Evolutionary conservation across 2,113 vertebrate genomes (phyloP).

Genomic region (Carassius gibelio): DNA sequence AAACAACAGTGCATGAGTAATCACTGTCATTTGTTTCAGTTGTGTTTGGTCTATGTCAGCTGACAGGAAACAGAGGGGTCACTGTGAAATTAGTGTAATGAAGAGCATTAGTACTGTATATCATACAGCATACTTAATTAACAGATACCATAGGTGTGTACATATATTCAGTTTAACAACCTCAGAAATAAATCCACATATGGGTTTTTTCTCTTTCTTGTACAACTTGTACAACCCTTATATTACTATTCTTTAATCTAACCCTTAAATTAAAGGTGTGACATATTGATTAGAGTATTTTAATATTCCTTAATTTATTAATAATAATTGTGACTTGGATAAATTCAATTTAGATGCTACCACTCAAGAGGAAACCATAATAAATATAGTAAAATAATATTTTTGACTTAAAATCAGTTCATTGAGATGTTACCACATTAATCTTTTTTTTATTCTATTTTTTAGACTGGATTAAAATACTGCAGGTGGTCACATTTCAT

Average conservation of each 20-base stretch:
- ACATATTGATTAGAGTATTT: not conserved
- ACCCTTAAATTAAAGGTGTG: not conserved
- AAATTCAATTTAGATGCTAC: no score
- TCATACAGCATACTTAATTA: conserved; percentile 1
- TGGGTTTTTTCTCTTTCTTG: no score
- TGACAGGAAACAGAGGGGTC: conserved; percentile 44
- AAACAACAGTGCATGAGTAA: conserved; percentile 43
- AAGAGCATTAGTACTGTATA: conserved; percentile 51
- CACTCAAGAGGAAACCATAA: no score
- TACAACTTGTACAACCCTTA: no score
- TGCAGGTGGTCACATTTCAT: no score
- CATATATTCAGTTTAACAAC: conserved; percentile 25
- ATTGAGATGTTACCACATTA: no score
- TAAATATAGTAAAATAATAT: no score
- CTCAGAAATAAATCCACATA: not conserved
- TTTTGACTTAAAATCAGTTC: no score
- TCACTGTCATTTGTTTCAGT: conserved; percentile 33
- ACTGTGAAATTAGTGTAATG: conserved; percentile 51
- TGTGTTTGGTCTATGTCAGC: conserved; percentile 14
- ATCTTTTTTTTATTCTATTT: no score
- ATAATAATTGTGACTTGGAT: no score
- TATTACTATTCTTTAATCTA: not conserved
- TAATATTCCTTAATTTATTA: no score
- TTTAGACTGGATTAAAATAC: no score
- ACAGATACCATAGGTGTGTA: conserved; percentile 16